Percentiles rank a stretch among this genome's conserved stretches.
Evolutionary conservation across 2,888 invertebrate genomes (phyloP).

Genomic region (Sycophila texana): DNA sequence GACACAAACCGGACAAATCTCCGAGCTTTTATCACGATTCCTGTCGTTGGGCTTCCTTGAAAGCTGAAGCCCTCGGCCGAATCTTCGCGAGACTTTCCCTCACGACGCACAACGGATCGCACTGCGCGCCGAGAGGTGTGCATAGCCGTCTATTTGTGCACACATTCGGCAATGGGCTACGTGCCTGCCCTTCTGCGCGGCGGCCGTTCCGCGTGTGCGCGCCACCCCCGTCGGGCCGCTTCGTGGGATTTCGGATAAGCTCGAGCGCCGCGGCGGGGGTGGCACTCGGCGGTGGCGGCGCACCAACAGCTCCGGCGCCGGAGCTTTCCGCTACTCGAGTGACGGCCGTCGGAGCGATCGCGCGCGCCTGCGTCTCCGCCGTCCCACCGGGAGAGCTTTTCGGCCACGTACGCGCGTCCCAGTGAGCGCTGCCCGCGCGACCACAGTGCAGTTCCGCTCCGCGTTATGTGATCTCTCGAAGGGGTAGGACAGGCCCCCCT

Average conservation of each 20-base stretch:
- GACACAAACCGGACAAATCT: too few species aligned
- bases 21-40: too few species aligned
- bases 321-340: conserved; percentile 63
- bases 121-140: neutral
- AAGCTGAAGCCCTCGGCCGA: too few species aligned
- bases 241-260: conserved; percentile 62
- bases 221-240: conserved; percentile 44
- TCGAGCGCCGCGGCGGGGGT: conserved; percentile 56
- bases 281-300: conserved; percentile 60
- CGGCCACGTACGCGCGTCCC: too few species aligned
- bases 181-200: neutral
- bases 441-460: too few species aligned
- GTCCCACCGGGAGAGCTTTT: neutral
- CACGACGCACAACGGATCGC: neutral
- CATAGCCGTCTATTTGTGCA: neutral
- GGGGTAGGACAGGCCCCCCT: too few species aligned
- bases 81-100: neutral
- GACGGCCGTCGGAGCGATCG: conserved; percentile 61
- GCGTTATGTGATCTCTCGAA: too few species aligned
- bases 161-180: neutral
- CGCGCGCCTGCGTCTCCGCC: conserved; percentile 35
- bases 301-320: conserved; percentile 41
- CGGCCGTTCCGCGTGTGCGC: neutral
- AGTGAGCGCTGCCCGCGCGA: too few species aligned
- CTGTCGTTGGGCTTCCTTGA: too few species aligned